phyloP scores from a whole-genome alignment of 2,888 invertebrate genomes.

The Aphidoletes aphidimyza region DNA sequence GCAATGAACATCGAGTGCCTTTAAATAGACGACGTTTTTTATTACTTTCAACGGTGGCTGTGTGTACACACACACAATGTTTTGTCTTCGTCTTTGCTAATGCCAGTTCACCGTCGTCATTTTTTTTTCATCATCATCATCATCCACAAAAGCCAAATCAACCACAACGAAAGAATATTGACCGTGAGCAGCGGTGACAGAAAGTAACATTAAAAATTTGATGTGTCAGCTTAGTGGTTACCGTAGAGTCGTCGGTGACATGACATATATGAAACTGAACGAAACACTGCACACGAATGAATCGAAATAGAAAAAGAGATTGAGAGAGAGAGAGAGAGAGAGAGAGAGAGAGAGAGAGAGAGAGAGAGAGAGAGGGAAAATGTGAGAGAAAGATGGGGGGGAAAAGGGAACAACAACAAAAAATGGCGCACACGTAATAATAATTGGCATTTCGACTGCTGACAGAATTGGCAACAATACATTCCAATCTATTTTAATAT shows the following conservation, averaged over 20 bases:
- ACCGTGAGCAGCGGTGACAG: slow-evolving; percentile 35
- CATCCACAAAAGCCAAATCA: no score
- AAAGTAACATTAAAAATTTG: slow-evolving; percentile 25
- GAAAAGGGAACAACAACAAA: background rate
- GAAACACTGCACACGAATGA: background rate
- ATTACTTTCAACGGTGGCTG: background rate
- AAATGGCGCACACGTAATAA: background rate
- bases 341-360: background rate
- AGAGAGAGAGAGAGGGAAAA: background rate
- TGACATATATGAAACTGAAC: slow-evolving; percentile 9
- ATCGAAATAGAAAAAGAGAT: background rate
- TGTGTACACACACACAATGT: no score
- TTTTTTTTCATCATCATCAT: no score
- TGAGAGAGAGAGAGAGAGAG: background rate
- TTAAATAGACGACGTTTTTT: background rate
- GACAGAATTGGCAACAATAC: slow-evolving; percentile 36
- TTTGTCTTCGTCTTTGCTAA: background rate
- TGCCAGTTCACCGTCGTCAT: background rate
- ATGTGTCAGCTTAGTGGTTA: slow-evolving; percentile 46
- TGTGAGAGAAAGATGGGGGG: background rate
- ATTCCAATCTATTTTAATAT: slow-evolving; percentile 40
- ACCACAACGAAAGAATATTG: background rate
- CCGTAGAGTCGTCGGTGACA: background rate
- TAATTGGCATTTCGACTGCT: slow-evolving; percentile 44
- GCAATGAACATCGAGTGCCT: slow-evolving; percentile 16